Evolutionary conservation across 1,140 invertebrate species (phyloP).

Genomic region (Leptestheria dahalacensis): DNA sequence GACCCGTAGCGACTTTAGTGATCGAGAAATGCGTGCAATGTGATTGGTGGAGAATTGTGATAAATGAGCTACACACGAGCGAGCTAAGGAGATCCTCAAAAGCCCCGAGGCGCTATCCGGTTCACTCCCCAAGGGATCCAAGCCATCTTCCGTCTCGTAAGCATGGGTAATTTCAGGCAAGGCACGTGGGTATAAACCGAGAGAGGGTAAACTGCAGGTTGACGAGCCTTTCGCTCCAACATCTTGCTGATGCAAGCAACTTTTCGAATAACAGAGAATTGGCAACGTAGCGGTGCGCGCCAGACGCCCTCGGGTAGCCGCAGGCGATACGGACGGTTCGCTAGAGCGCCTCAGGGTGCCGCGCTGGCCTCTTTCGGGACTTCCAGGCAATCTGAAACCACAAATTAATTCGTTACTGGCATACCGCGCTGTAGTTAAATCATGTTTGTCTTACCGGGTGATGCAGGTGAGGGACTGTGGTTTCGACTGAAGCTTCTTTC

Average conservation of each 20-base stretch:
- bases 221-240: not conserved
- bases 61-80: not conserved
- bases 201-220: not conserved
- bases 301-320: too few species aligned
- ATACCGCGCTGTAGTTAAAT: not conserved
- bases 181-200: not conserved
- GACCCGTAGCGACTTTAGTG: too few species aligned
- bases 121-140: not conserved
- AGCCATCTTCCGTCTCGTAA: constrained; percentile 1
- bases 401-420: not conserved
- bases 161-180: constrained; percentile 9
- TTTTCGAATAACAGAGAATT: not conserved
- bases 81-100: not conserved
- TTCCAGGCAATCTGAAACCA: not conserved
- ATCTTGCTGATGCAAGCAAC: not conserved
- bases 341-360: too few species aligned
- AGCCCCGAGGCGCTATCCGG: not conserved
- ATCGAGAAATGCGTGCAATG: not conserved
- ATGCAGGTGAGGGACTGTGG: not conserved
- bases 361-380: too few species aligned
- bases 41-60: not conserved
- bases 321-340: too few species aligned
- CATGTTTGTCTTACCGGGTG: not conserved
- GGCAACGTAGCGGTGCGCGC: not conserved
- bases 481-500: not conserved